A percentile compares a stretch with the other conserved stretches of the same genome.
Conservation (phyloP, 1,140 invertebrate genomes). For the Melipona quadrifasciata region DNA sequence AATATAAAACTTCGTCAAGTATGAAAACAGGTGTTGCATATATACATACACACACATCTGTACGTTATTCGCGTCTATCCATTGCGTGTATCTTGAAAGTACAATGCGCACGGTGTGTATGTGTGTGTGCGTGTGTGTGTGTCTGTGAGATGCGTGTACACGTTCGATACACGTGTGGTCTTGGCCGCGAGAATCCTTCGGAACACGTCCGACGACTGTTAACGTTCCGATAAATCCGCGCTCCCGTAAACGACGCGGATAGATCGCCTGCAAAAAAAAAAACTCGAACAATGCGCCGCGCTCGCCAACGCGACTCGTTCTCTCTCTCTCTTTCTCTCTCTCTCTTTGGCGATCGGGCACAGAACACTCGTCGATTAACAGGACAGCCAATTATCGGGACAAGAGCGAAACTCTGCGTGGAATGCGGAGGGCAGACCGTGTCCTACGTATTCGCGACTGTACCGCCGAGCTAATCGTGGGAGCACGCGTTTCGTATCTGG, state of each 20-base stretch:
- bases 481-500: neutral
- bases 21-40: neutral
- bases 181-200: conserved; percentile 14
- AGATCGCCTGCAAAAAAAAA: neutral
- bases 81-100: neutral
- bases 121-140: neutral
- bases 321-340: too few relatives aligned
- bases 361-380: neutral
- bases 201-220: conserved; percentile 37
- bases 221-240: neutral
- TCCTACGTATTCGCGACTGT: neutral
- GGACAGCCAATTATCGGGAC: conserved; percentile 25
- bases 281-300: neutral
- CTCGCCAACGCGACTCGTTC: neutral
- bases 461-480: neutral
- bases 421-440: conserved; percentile 30
- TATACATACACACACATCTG: neutral
- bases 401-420: conserved; percentile 28
- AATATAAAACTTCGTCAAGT: too few relatives aligned
- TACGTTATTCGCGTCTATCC: neutral
- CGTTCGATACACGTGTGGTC: neutral
- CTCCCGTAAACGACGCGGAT: neutral
- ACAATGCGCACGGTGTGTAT: neutral
- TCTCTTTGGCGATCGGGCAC: neutral
- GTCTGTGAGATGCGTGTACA: neutral